Evolutionary conservation across 2,113 vertebrate genomes (phyloP).

Genomic region (Erythrolamprus reginae): DNA sequence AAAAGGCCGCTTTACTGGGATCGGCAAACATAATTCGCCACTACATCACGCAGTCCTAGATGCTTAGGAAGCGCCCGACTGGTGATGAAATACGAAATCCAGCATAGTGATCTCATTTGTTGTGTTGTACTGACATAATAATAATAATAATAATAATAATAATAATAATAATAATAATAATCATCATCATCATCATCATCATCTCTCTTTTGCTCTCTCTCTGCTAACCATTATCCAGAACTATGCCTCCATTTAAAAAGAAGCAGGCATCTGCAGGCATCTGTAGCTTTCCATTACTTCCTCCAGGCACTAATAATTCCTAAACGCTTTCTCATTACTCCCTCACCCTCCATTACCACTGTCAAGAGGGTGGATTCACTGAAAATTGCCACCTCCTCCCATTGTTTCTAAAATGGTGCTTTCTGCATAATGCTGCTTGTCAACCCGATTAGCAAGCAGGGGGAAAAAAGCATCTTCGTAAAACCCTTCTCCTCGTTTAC

Average conservation of each 20-base stretch:
- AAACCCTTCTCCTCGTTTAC: neutral
- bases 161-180: no score
- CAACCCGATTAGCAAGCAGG: neutral
- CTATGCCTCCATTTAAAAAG: constrained; percentile 24
- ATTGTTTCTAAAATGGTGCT: constrained; percentile 36
- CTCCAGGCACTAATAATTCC: constrained; percentile 67
- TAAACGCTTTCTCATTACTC: constrained; percentile 49
- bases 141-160: no score
- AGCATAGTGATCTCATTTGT: no score
- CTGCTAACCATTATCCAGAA: neutral
- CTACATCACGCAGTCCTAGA: no score
- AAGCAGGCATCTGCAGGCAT: constrained; percentile 53
- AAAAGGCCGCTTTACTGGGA: no score
- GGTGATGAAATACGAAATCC: no score
- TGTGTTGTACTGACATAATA: no score
- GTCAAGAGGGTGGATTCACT: constrained; percentile 43
- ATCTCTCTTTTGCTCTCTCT: neutral
- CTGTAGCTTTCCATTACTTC: constrained; percentile 61
- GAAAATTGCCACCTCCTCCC: constrained; percentile 9
- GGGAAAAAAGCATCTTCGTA: neutral
- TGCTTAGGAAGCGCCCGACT: no score
- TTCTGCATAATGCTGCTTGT: constrained; percentile 1
- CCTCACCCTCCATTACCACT: constrained; percentile 47
- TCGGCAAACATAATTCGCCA: no score
- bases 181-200: no score